Percentiles rank a stretch among this genome's conserved stretches.
phyloP scores from a whole-genome alignment of 2,797 vertebrate genomes.

The Crypturellus tataupa region DNA sequence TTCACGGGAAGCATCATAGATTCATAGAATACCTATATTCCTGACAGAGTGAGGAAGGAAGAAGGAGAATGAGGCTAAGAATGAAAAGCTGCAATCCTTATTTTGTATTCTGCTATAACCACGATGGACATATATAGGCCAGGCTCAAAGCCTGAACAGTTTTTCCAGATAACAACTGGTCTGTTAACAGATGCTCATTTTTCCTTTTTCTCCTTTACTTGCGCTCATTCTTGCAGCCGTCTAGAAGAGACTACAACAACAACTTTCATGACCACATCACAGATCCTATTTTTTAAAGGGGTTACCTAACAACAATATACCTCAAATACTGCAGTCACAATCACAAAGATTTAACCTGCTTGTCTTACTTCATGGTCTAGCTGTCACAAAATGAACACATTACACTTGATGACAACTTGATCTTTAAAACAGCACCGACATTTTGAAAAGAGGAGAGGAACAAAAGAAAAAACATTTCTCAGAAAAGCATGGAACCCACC shows the following conservation, averaged over 20 bases:
- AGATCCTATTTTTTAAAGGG: background rate
- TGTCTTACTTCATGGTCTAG: background rate
- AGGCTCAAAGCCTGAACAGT: background rate
- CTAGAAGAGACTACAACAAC: background rate
- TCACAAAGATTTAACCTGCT: background rate
- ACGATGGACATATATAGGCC: accelerated
- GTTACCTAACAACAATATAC: background rate
- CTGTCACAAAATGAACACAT: background rate
- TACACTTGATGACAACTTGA: background rate
- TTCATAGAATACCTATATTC: background rate
- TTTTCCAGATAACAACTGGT: background rate
- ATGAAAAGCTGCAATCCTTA: background rate
- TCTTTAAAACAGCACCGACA: background rate
- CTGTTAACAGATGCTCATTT: background rate
- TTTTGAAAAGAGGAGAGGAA: background rate
- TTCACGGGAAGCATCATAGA: accelerated
- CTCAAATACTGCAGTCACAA: background rate
- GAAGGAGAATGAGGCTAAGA: background rate
- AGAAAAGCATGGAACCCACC: slow-evolving; percentile 80
- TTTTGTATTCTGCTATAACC: background rate
- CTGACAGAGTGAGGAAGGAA: background rate
- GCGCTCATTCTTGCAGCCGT: background rate
- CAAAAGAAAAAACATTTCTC: background rate
- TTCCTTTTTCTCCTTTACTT: background rate
- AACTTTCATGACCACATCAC: background rate